phyloP scores from a whole-genome alignment of 2,888 invertebrate species.

The Linnaemya tessellans region DNA sequence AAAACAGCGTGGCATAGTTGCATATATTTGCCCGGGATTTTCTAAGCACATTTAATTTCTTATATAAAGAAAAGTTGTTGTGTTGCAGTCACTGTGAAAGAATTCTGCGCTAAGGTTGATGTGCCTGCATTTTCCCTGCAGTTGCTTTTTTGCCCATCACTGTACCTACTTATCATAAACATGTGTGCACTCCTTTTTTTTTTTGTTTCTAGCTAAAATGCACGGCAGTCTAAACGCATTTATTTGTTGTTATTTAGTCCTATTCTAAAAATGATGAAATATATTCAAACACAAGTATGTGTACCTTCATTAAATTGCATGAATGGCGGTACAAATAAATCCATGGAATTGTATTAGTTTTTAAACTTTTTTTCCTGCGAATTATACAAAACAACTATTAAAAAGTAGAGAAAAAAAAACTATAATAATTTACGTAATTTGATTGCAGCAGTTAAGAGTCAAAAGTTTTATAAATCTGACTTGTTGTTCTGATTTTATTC shows the following conservation, averaged over 20 bases:
- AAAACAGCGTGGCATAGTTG: not conserved
- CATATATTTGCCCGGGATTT: too few relatives aligned
- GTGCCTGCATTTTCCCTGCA: too few relatives aligned
- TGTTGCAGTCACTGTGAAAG: too few relatives aligned
- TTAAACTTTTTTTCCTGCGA: constrained; percentile 61
- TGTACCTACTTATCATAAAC: constrained; percentile 29
- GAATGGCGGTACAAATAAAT: constrained; percentile 58
- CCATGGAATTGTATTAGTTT: constrained; percentile 66
- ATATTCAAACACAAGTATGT: constrained; percentile 32
- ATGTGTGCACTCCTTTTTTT: constrained; percentile 14
- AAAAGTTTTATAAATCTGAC: constrained; percentile 68
- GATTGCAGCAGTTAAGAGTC: constrained; percentile 72
- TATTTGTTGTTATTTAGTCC: constrained; percentile 63
- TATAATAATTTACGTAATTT: constrained; percentile 71
- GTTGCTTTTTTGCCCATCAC: not conserved
- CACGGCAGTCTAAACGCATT: constrained; percentile 59
- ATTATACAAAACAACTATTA: constrained; percentile 67
- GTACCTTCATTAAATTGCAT: constrained; percentile 37
- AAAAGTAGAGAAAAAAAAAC: constrained; percentile 50
- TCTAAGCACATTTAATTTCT: too few relatives aligned
- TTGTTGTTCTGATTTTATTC: constrained; percentile 70
- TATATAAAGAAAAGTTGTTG: too few relatives aligned
- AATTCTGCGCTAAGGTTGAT: too few relatives aligned
- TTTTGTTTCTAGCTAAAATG: constrained; percentile 34
- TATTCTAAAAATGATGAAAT: constrained; percentile 60